Percentiles rank a stretch among this genome's conserved stretches.
Conservation (phyloP, 2,113 vertebrate genomes). For the Cavia aperea region DNA sequence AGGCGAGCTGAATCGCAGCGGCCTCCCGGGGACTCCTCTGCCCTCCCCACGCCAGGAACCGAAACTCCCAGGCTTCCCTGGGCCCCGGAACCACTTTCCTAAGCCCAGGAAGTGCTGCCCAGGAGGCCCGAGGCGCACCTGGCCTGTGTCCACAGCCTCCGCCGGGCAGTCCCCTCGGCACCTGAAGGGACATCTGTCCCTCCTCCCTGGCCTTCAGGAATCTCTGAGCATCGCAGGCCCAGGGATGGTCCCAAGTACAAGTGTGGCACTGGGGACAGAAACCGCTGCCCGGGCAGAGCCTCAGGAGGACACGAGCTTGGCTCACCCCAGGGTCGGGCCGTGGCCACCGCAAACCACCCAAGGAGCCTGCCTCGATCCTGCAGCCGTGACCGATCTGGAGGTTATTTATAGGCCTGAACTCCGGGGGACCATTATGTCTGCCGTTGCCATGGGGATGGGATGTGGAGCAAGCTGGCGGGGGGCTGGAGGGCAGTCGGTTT, state of each 20-base stretch:
- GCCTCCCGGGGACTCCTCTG: neutral
- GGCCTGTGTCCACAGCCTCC: neutral
- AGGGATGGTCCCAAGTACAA: neutral
- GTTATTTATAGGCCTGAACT: slow-evolving; percentile 77
- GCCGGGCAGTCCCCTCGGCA: neutral
- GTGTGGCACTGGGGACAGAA: neutral
- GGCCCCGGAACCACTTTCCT: neutral
- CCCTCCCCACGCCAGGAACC: too few relatives aligned
- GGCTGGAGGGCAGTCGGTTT: neutral
- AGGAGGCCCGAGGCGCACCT: too few relatives aligned
- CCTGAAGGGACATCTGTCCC: neutral
- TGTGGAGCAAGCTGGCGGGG: slow-evolving; percentile 49
- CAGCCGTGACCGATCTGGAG: slow-evolving; percentile 63
- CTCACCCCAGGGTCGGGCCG: slow-evolving; percentile 41
- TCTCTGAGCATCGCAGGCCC: neutral
- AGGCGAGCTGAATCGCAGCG: too few relatives aligned
- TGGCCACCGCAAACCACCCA: slow-evolving; percentile 42
- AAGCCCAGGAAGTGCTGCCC: rapidly evolving
- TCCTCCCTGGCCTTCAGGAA: rapidly evolving
- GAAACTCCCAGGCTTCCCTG: neutral
- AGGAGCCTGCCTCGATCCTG: slow-evolving; percentile 60
- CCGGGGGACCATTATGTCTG: slow-evolving; percentile 68
- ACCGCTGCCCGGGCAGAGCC: too few relatives aligned
- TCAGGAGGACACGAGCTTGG: neutral
- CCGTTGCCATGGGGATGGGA: slow-evolving; percentile 73